Evolutionary conservation across 2,113 vertebrate species (phyloP).

Genomic region (Lophotis ruficrista): DNA sequence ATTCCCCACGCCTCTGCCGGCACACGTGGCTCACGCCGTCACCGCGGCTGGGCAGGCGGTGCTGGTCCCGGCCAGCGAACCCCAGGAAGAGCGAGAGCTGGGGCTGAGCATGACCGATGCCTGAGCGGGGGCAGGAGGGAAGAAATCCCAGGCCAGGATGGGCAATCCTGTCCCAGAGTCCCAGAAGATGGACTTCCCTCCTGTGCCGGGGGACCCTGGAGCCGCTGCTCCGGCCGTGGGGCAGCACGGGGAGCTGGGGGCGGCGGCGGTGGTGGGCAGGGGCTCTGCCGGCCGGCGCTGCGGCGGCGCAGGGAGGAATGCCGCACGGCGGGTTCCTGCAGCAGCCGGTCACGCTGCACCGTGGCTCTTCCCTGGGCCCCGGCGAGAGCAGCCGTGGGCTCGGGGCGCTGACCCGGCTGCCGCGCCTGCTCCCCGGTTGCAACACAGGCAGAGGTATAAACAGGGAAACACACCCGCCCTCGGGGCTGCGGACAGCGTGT

Average conservation of each 20-base stretch:
- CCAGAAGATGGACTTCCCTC: rapidly evolving
- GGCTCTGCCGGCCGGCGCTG: neutral
- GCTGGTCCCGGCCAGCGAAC: rapidly evolving
- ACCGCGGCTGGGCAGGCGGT: neutral
- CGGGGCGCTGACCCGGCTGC: neutral
- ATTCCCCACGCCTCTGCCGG: neutral
- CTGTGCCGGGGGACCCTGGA: neutral
- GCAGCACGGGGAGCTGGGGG: rapidly evolving
- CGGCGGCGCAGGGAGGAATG: rapidly evolving
- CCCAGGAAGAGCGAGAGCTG: rapidly evolving
- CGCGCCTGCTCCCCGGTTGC: neutral
- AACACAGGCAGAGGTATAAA: neutral
- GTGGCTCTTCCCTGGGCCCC: neutral
- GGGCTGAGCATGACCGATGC: neutral
- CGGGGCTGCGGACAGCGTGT: neutral
- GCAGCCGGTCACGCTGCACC: rapidly evolving
- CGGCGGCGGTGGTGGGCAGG: neutral
- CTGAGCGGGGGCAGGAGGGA: neutral
- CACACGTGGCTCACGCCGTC: rapidly evolving
- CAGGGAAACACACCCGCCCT: neutral
- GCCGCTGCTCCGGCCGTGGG: rapidly evolving
- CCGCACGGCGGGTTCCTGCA: neutral
- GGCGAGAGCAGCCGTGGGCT: rapidly evolving
- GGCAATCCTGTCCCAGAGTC: rapidly evolving
- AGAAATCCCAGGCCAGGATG: neutral